Evolutionary conservation across 2,888 invertebrate genomes (phyloP), one percentile per base, ranked within the genome.

Genomic region (Kryphioiulus occultus): DNA sequence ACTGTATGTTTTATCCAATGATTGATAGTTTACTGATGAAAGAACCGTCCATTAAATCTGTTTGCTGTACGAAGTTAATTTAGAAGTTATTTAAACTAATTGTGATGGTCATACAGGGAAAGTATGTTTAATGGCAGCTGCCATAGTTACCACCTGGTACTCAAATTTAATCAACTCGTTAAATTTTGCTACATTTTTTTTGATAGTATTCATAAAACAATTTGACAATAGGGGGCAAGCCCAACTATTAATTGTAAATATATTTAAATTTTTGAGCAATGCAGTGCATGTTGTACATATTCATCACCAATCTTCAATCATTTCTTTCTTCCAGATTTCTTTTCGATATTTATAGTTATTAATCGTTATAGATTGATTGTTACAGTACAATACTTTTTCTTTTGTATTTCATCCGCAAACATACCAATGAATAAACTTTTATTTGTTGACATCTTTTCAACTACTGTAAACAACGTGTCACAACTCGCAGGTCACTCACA

Each of bases 361-460:
- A 59, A 59, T 59, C 53, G 53, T 59, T 59, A 59, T 59, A 59
- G 53, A 59, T 59, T 59, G 53, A 59, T 59, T 59, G 53, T 59
- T 59, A 15, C 53, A 59, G 53, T 59, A n/a, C 53, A 59, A 59
- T 59, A 1, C 17, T 59, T 59, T 59, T 59, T 59, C 53, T n/a
- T 59, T 59, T 59, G 53, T 59, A 59, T 59, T 59, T 59, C n/a
- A 59, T 17, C 17, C n/a, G 19, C 53, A 59, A 59, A 59, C 53
- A 59, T 59, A 17, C 53, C 53, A 59, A 59, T 59, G 53, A 59
- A n/a, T 59, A 59, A 59, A 59, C 53, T n/a, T 59, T n/a, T 59
- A 59, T 59, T 59, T 59, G 53, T 59, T 59, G n/a, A 59, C 1
- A 59, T 59, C 53, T n/a, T 19, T 59, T 59, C n/a, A n/a, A 59